A percentile compares a stretch with the other conserved stretches of the same genome.
Evolutionary conservation across 2,888 invertebrate genomes (phyloP).

Genomic region (Archaeoteleia sp.): DNA sequence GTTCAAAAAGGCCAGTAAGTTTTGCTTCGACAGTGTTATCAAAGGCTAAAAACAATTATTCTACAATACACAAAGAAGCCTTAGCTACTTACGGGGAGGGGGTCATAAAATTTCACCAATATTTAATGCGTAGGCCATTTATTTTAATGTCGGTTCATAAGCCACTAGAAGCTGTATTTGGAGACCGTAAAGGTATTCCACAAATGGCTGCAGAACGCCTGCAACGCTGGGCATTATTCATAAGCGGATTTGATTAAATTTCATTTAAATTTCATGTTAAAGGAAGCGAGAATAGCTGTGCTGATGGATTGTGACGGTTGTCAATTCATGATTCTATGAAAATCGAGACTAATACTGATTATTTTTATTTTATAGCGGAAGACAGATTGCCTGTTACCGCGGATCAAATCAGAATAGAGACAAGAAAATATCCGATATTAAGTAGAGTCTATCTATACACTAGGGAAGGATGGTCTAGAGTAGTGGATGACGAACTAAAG

Average conservation of each 20-base stretch:
- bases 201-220: slow-evolving; percentile 51
- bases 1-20: slow-evolving; percentile 56
- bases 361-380: slow-evolving; percentile 19
- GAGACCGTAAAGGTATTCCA: slow-evolving; percentile 62
- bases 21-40: slow-evolving; percentile 62
- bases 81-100: slow-evolving; percentile 64
- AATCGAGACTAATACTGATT: slow-evolving; percentile 4
- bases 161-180: background rate
- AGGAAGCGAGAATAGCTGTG: slow-evolving; percentile 8
- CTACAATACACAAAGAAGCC: slow-evolving; percentile 62
- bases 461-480: slow-evolving; percentile 14
- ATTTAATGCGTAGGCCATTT: background rate
- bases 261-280: slow-evolving; percentile 16
- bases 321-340: background rate
- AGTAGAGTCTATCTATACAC: slow-evolving; percentile 22
- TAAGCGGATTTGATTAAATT: slow-evolving; percentile 13
- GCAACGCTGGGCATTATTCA: slow-evolving; percentile 15
- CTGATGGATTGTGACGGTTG: slow-evolving; percentile 24
- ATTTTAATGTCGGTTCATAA: background rate
- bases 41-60: slow-evolving; percentile 64
- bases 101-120: slow-evolving; percentile 4
- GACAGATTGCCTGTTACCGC: slow-evolving; percentile 8
- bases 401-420: background rate
- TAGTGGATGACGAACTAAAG: slow-evolving; percentile 5
- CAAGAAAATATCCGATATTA: slow-evolving; percentile 15